These are phyloP conservation scores for Chionomys nivalis DNA, from an alignment of 2,113 vertebrate genomes.

Conservation along the genomic window DNA sequence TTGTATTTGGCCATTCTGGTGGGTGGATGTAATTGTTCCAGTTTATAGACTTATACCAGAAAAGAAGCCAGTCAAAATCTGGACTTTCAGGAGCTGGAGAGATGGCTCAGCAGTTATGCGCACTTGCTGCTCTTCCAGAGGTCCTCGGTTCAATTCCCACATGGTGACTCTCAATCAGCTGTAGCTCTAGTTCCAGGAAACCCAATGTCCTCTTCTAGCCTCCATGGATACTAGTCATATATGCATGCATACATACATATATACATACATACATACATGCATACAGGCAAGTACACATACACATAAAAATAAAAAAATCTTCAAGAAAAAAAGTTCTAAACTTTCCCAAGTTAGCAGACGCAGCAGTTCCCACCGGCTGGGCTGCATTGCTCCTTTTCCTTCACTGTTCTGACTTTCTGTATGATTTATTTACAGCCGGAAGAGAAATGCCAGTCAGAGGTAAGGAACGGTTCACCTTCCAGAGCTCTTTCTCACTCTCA, in stretches of 20 bases:
- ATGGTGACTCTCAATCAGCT: background rate
- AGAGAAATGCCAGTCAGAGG: slow-evolving; percentile 99
- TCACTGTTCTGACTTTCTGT: slow-evolving; percentile 47
- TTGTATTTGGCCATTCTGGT: background rate
- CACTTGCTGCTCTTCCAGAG: background rate
- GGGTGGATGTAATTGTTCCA: background rate
- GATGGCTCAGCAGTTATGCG: background rate
- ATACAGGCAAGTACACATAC: background rate
- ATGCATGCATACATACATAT: no score
- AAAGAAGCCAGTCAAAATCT: background rate
- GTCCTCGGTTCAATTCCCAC: background rate
- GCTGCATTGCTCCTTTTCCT: background rate
- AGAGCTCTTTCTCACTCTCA: background rate
- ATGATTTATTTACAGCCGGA: slow-evolving; percentile 91
- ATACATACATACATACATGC: background rate
- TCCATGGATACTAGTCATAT: background rate
- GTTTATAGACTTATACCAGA: background rate
- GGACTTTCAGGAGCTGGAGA: background rate
- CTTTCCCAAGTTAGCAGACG: no score
- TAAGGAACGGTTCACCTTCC: slow-evolving; percentile 81
- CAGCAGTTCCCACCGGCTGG: fast-evolving
- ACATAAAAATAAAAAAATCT: background rate
- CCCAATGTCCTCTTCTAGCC: background rate
- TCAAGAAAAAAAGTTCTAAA: background rate
- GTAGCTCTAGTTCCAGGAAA: background rate